Conservation (phyloP, 2,797 vertebrate genomes). For the Dermochelys coriacea region DNA sequence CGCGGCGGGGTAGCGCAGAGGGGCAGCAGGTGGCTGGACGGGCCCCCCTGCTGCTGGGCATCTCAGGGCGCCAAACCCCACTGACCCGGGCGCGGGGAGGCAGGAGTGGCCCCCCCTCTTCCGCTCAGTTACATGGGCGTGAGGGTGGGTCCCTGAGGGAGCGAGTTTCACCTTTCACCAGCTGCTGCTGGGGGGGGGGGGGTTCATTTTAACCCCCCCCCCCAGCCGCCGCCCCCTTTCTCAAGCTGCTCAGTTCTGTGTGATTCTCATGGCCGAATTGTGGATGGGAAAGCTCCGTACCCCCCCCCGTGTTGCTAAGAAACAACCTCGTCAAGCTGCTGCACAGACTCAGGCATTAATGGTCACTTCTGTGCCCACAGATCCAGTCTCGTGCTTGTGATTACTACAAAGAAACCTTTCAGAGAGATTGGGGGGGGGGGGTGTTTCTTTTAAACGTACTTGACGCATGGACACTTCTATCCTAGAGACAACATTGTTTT, state of each 20-base stretch:
- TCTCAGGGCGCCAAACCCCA: too few relatives aligned
- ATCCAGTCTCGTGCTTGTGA: background rate
- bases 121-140: too few relatives aligned
- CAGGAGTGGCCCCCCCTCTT: too few relatives aligned
- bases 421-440: background rate
- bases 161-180: too few relatives aligned
- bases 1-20: conserved; percentile 19
- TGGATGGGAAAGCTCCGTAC: too few relatives aligned
- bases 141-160: too few relatives aligned
- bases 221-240: too few relatives aligned
- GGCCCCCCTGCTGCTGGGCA: background rate
- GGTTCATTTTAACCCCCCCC: too few relatives aligned
- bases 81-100: too few relatives aligned
- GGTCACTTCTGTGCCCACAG: background rate
- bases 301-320: background rate
- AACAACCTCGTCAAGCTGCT: background rate
- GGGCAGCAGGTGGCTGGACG: background rate
- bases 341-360: background rate
- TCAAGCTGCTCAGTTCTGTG: too few relatives aligned
- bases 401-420: background rate
- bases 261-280: background rate
- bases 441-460: background rate
- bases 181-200: too few relatives aligned
- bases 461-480: background rate
- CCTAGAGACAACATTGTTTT: background rate